Evolutionary conservation across 2,797 vertebrate species (phyloP), one percentile per base, ranked within the genome.

Genomic region (Otus scops): DNA sequence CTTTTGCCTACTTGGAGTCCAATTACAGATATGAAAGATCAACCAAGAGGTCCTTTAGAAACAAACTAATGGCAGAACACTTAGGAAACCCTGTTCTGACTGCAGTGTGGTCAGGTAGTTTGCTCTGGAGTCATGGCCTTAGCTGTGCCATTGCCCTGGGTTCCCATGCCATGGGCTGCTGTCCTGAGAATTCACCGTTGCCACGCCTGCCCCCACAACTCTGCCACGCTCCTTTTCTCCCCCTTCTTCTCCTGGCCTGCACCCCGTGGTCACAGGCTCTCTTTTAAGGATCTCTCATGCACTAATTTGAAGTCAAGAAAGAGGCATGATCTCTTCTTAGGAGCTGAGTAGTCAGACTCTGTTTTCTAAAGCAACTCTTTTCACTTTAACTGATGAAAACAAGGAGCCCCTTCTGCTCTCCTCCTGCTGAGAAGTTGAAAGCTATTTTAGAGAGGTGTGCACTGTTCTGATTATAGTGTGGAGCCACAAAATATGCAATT

Each of bases 171-270:
- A 9, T 41, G 3, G 73, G 38, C 27, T 10, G 9, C 47, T 4
- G 14, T 13, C 51, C 43, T 6, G 41, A 5, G 34, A 5, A 26
- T 2, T 1, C 19, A 3, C 28, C 1, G 36, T 18, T 9, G 8
- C 13, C 16, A 2, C 1, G 7, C 23, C 34, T 20, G 54, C 20
- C 27, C 28, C 45, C 18, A 1, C 0, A 2, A 45, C 63, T 47
- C 69, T 74, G 41, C 22, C 57, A 50, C 0, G 2, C 51, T 50
- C 82, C 26, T 36, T 15, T 38, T 22, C 45, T n/a, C 28, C 17
- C 7, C 2, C 27, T 9, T 15, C 21, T 56, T 6, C 59, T 51
- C 23, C 45, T 30, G 9, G 21, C 14, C 38, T 28, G 23, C 6
- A 20, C 14, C 43, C 26, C 28, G 2, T 7, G 5, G 50, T 18